Conservation (phyloP, 1,140 invertebrate species). For the Planococcus citri region DNA sequence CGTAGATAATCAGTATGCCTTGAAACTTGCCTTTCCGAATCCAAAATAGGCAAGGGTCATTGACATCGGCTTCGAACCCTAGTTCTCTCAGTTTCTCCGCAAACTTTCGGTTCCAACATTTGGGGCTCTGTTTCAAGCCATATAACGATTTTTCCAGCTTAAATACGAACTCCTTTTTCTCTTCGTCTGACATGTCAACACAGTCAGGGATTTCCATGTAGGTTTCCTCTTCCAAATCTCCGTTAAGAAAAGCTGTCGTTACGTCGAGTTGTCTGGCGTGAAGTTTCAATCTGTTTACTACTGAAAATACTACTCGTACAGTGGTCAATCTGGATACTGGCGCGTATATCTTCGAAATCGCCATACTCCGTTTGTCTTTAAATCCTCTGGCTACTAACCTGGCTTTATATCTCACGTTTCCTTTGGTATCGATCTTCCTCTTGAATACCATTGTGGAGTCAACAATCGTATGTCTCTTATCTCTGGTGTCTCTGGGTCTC, state of each 20-base stretch:
- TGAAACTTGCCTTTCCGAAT: not conserved
- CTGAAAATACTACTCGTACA: not conserved
- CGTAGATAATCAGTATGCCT: not conserved
- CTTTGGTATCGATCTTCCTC: too few species aligned
- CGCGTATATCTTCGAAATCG: constrained; percentile 21
- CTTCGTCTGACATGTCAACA: constrained; percentile 13
- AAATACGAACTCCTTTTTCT: constrained; percentile 24
- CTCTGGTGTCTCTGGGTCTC: too few species aligned
- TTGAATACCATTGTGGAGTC: too few species aligned
- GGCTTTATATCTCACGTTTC: too few species aligned
- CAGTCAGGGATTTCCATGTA: constrained; percentile 32
- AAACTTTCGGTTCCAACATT: constrained; percentile 30
- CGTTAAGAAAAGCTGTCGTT: constrained; percentile 34
- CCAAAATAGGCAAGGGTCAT: not conserved
- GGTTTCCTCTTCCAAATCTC: constrained; percentile 29
- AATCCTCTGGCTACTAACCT: too few species aligned
- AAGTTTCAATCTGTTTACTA: not conserved
- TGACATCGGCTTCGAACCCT: not conserved
- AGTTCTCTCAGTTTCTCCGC: not conserved
- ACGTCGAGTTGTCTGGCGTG: constrained; percentile 33
- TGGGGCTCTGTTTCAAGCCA: constrained; percentile 30
- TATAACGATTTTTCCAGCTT: constrained; percentile 30
- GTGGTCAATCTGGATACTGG: constrained; percentile 21
- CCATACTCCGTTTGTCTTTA: too few species aligned
- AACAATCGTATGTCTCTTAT: too few species aligned